These are phyloP conservation scores for Gymnocypris eckloni DNA, from an alignment of 2,797 vertebrate species.

Conservation along the genomic window DNA sequence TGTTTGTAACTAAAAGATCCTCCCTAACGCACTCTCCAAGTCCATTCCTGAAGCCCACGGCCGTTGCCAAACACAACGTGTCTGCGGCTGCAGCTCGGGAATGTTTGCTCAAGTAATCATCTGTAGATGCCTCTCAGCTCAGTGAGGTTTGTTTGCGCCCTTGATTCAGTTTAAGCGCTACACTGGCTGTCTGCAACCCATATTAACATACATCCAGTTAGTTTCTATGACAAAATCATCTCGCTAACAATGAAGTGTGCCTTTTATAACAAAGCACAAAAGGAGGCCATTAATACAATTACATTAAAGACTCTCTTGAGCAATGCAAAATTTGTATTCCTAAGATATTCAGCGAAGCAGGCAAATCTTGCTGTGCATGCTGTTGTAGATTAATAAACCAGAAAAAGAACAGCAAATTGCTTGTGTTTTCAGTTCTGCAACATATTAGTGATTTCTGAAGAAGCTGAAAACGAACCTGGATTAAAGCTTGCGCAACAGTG, in stretches of 20 bases:
- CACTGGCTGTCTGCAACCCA: constrained; percentile 61
- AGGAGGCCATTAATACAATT: background rate
- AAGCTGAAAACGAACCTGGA: constrained; percentile 11
- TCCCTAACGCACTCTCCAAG: constrained; percentile 44
- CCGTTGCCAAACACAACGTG: constrained; percentile 70
- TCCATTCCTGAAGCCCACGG: constrained; percentile 61
- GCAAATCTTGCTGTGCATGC: constrained; percentile 13
- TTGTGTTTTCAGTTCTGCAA: constrained; percentile 22
- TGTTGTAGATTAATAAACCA: constrained; percentile 18
- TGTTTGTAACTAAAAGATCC: constrained; percentile 30
- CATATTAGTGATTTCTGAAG: constrained; percentile 31
- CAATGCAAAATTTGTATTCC: background rate
- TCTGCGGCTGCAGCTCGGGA: constrained; percentile 69
- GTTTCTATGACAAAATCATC: background rate
- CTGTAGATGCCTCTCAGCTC: constrained; percentile 62
- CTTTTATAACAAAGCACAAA: constrained; percentile 12
- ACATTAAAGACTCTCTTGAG: background rate
- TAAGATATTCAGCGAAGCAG: constrained; percentile 18
- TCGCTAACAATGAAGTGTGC: constrained; percentile 10
- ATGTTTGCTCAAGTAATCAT: constrained; percentile 71
- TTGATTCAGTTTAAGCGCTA: constrained; percentile 41
- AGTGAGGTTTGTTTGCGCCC: constrained; percentile 54
- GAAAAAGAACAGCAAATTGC: constrained; percentile 19
- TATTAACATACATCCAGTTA: constrained; percentile 20
- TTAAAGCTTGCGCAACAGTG: constrained; percentile 6